phyloP scores from a whole-genome alignment of 2,888 invertebrate species.

The Neoaliturus tenellus region DNA sequence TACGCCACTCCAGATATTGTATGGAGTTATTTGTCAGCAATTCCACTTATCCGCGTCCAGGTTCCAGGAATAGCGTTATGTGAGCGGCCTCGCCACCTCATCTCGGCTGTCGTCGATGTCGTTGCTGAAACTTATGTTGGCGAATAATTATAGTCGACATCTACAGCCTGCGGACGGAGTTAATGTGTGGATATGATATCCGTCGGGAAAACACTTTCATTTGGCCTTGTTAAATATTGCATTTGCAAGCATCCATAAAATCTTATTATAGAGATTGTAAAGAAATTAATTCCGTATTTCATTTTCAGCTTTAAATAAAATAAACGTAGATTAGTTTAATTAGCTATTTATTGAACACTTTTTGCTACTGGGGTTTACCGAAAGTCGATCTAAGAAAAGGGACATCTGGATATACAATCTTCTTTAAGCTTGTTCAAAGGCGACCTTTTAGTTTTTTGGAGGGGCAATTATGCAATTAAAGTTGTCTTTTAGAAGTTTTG shows the following conservation, averaged over 20 bases:
- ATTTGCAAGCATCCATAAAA: no score
- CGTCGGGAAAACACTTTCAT: neutral
- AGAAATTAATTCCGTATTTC: no score
- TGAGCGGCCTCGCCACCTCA: neutral
- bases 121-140: neutral
- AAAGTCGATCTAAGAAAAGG: neutral
- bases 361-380: neutral
- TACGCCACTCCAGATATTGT: neutral
- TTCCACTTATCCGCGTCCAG: neutral
- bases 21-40: neutral
- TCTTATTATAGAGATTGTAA: no score
- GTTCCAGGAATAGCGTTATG: neutral
- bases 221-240: neutral
- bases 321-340: no score
- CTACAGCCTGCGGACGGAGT: neutral
- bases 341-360: no score
- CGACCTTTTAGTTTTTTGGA: neutral
- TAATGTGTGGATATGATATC: neutral
- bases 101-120: neutral
- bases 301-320: no score
- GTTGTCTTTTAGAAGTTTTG: neutral
- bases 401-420: neutral
- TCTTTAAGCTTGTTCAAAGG: neutral
- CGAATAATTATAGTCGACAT: neutral
- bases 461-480: neutral